Conservation (phyloP, 1,140 invertebrate genomes). For the Pseudomyrmex sp. region DNA sequence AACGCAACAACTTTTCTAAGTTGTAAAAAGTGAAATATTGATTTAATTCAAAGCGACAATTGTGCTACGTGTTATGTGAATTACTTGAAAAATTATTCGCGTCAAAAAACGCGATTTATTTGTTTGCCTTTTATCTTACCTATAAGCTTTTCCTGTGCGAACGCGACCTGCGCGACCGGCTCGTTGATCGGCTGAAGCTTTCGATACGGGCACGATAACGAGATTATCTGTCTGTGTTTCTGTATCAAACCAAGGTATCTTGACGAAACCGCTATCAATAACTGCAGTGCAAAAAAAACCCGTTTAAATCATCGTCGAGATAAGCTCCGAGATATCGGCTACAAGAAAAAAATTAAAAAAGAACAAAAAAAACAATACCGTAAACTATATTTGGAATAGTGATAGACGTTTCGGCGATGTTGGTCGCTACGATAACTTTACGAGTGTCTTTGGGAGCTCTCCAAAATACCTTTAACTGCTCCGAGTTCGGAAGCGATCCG, state of each 20-base stretch:
- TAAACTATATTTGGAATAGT: constrained; percentile 95
- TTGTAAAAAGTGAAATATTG: too few species aligned
- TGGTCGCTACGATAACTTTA: constrained; percentile 98
- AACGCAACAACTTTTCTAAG: too few species aligned
- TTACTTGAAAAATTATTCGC: neutral
- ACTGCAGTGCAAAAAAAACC: constrained; percentile 87
- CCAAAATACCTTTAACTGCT: constrained; percentile 96
- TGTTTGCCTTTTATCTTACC: constrained; percentile 80
- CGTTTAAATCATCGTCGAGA: constrained; percentile 2
- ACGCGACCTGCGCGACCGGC: constrained; percentile 96
- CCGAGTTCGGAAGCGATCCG: constrained; percentile 93
- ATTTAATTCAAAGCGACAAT: too few species aligned
- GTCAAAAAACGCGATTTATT: neutral
- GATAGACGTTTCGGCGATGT: constrained; percentile 98
- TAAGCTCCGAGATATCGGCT: neutral
- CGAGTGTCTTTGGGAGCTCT: constrained; percentile 90
- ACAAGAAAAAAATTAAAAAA: neutral
- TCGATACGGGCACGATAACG: constrained; percentile 93
- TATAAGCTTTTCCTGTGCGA: constrained; percentile 92
- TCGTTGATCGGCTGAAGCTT: constrained; percentile 96
- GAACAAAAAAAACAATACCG: constrained; percentile 84
- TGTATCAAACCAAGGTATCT: constrained; percentile 95
- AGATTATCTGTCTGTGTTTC: constrained; percentile 94
- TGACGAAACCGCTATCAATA: constrained; percentile 99
- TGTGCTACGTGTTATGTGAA: neutral